Base-by-base conservation (phyloP, 2,888 invertebrate genomes). In the Trimorus sp. region DNA sequence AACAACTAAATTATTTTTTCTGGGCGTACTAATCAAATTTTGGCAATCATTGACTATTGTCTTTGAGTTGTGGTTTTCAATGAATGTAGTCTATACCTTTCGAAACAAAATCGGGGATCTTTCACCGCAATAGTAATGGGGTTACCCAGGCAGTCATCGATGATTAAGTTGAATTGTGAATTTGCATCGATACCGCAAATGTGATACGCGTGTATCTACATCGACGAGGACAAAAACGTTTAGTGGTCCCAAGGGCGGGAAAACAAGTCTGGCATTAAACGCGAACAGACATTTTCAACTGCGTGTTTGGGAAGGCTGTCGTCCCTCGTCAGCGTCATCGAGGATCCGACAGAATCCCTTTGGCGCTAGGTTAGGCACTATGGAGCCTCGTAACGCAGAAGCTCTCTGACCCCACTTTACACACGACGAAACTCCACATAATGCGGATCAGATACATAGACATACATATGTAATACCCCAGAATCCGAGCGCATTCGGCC, bases 251-350 rank as follows among this genome's bases (percentile, higher is more conserved):
- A 81, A 84, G 85, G 85, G 85, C 82, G 66, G 84, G 83, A 78
- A 82, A 85, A 80, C 88, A 88, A 86, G 85, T 89, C 88, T 89
- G 86, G 89, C 90, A 89, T 90, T 88, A 90, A 91, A 91, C 89
- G 83, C 86, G 90, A 90, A 86, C 88, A 86, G 91, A 91, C 90
- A 89, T 91, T 90, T 89, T 89, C 85, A 91, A 89, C 89, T 88
- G 89, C 85, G 81, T 90, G 89, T 91, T 89, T 91, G 87, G 89
- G 85, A 88, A 89, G 87, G 87, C 90, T 91, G 91, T 91, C 91
- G 87, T 88, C 90, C 89, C 89, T 90, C 88, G 89, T 91, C 91
- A 91, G 88, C 89, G 84, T 91, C 90, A 90, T 88, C 85, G 87
- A 86, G 85, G 87, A 89, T 89, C 84, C 86, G 85, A 74, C 85